Evolutionary conservation across 2,888 invertebrate species (phyloP).

Genomic region (Dinocampus coccinellae): DNA sequence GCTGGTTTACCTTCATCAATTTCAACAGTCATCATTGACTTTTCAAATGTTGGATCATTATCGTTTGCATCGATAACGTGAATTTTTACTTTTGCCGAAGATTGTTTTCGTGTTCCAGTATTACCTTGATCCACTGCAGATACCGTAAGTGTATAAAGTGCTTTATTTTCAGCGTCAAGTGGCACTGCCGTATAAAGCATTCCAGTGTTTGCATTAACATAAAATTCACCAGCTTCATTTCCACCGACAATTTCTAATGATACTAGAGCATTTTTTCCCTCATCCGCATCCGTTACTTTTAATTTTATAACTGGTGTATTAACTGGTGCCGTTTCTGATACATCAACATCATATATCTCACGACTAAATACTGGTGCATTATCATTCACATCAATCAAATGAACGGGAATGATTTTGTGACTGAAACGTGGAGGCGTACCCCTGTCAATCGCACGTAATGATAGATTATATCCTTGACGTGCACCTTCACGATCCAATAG

Average conservation of each 20-base stretch:
- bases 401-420: slow-evolving; percentile 85
- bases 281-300: slow-evolving; percentile 88
- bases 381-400: slow-evolving; percentile 85
- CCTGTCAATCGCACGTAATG: slow-evolving; percentile 86
- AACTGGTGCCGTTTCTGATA: slow-evolving; percentile 90
- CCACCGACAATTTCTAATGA: slow-evolving; percentile 91
- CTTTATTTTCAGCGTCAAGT: slow-evolving; percentile 87
- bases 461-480: slow-evolving; percentile 88
- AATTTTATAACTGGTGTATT: slow-evolving; percentile 90
- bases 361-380: slow-evolving; percentile 90
- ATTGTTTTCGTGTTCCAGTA: slow-evolving; percentile 85
- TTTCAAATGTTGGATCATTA: slow-evolving; percentile 91
- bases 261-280: slow-evolving; percentile 86
- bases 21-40: slow-evolving; percentile 77
- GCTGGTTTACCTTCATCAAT: slow-evolving; percentile 91
- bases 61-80: slow-evolving; percentile 93
- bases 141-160: slow-evolving; percentile 88
- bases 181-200: slow-evolving; percentile 86
- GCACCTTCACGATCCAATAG: slow-evolving; percentile 83
- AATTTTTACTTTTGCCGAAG: slow-evolving; percentile 91
- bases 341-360: slow-evolving; percentile 87
- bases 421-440: slow-evolving; percentile 84
- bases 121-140: slow-evolving; percentile 91
- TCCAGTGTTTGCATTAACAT: slow-evolving; percentile 88
- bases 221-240: slow-evolving; percentile 90